Evolutionary conservation across 1,140 invertebrate genomes (phyloP), one percentile per base, ranked within the genome.

Genomic region (Lordiphosa clarofinis): DNA sequence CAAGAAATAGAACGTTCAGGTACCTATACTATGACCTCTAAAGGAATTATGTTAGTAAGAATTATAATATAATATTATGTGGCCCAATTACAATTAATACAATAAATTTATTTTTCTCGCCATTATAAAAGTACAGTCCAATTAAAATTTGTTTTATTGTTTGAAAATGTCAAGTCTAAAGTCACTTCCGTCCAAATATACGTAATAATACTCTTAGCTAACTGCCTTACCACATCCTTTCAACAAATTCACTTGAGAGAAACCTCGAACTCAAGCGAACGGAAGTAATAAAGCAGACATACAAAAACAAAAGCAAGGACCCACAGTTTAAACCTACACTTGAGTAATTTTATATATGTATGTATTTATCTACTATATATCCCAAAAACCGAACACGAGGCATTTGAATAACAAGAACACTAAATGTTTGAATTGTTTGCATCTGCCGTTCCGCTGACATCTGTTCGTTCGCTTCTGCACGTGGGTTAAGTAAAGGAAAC

Each of bases 201-300:
- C n/a, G 19, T 4, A 21, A n/a, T 24, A 31, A n/a, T 33, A 40
- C 24, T 24, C 49, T 40, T 13, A 24, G 11, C 33, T 13, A 38
- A 44, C 31, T 52, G 12, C 35, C 12, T 40, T 35, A 57, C 40
- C 63, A 67, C 54, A 58, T 67, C 63, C 55, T 38, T 39, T 38
- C 11, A 50, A 33, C 9, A 67, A 37, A 52, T 66, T 62, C 42
- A 67, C 64, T 67, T 42, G 47, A 68, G 54, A 68, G 47, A 42
- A 66, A 68, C 64, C 53, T 38, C 47, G 43, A 68, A 68, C 59
- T 52, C 60, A 56, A 36, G 50, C 46, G 64, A 68, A 68, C 64
- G 64, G 64, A 68, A 68, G 64, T 68, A 11, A 39, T 44, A 68
- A 68, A 53, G 56, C 55, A 67, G 64, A 54, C 40, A 68, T 11